phyloP scores from a whole-genome alignment of 2,113 vertebrate genomes.

The Anoura caudifer region DNA sequence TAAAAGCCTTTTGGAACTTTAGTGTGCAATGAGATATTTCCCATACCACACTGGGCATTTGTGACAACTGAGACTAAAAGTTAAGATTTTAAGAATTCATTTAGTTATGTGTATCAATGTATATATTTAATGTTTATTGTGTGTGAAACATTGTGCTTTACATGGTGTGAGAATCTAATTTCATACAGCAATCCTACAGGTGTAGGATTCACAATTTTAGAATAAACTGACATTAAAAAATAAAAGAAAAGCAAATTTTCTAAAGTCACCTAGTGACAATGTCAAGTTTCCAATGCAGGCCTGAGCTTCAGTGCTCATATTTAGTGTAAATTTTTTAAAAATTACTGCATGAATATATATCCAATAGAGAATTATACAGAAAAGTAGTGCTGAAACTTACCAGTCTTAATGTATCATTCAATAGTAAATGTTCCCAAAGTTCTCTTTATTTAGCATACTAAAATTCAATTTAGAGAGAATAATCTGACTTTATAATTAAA shows the following conservation, averaged over 20 bases:
- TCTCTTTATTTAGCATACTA: not conserved
- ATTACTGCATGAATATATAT: not conserved
- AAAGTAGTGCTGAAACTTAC: not conserved
- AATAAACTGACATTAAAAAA: not conserved
- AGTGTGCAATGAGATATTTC: not conserved
- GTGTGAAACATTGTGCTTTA: not conserved
- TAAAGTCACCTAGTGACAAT: not conserved
- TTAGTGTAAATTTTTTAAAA: not conserved
- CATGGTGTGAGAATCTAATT: not conserved
- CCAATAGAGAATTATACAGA: not conserved
- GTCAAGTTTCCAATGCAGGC: not conserved
- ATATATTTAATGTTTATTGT: accelerated
- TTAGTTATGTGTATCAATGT: not conserved
- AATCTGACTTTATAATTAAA: not conserved
- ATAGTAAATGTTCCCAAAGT: not conserved
- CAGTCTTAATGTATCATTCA: not conserved
- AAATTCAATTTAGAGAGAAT: not conserved
- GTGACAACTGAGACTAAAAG: not conserved
- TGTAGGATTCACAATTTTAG: not conserved
- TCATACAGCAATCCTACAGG: not conserved
- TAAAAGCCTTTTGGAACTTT: not conserved
- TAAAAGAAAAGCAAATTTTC: not conserved
- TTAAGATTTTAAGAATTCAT: not conserved
- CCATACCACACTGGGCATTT: not conserved
- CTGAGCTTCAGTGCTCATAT: not conserved